Percentiles rank a stretch among this genome's conserved stretches.
Conservation (phyloP, 2,888 invertebrate genomes). For the Pomacea canaliculata region DNA sequence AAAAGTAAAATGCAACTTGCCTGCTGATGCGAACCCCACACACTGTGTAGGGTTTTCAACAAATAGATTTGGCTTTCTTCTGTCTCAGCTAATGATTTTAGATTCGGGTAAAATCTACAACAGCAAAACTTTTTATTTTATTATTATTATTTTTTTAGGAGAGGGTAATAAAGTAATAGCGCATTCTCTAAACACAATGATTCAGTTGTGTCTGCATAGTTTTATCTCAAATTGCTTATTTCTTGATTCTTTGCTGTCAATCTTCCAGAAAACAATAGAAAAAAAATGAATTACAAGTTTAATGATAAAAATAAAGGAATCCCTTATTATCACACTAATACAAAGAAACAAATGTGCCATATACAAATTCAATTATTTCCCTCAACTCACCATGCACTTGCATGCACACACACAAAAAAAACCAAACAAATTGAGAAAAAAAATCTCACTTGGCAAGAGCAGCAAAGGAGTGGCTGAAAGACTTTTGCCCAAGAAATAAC, state of each 20-base stretch:
- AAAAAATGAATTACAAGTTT: too few relatives aligned
- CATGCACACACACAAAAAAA: too few relatives aligned
- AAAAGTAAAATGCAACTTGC: slow-evolving; percentile 45
- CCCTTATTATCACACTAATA: too few relatives aligned
- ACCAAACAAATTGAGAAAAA: too few relatives aligned
- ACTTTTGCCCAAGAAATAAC: slow-evolving; percentile 93
- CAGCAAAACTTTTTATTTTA: neutral
- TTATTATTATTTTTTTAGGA: neutral
- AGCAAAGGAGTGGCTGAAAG: slow-evolving; percentile 97
- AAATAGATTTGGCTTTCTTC: slow-evolving; percentile 97
- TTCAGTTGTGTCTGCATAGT: too few relatives aligned
- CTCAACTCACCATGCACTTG: too few relatives aligned
- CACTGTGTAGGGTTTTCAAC: slow-evolving; percentile 89
- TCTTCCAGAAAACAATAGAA: too few relatives aligned
- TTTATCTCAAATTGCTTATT: too few relatives aligned
- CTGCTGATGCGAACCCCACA: slow-evolving; percentile 95
- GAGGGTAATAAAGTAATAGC: neutral
- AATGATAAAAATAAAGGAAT: too few relatives aligned
- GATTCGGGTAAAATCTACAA: slow-evolving; percentile 70
- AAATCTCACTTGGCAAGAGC: slow-evolving; percentile 93
- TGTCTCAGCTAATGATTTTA: slow-evolving; percentile 87
- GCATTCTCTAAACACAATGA: neutral
- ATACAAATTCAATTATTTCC: too few relatives aligned
- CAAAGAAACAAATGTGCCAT: too few relatives aligned
- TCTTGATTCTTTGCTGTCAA: too few relatives aligned